These are phyloP conservation scores for Trissolcus brochymenae DNA, from an alignment of 2,888 invertebrate species.

Conservation along the genomic window DNA sequence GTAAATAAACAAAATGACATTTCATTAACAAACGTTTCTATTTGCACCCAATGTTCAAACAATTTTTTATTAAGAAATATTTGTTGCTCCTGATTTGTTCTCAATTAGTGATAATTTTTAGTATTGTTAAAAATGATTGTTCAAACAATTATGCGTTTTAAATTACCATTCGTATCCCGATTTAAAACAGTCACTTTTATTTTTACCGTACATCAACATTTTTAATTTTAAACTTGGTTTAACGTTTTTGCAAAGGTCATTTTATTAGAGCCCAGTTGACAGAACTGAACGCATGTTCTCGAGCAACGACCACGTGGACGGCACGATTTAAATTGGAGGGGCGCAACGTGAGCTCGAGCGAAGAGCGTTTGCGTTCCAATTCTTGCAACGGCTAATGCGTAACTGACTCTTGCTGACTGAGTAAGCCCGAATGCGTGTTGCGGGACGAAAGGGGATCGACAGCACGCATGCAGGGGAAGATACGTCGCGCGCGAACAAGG, in stretches of 20 bases:
- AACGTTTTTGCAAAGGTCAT: neutral
- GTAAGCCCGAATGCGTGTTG: slow-evolving; percentile 72
- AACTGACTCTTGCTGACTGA: slow-evolving; percentile 75
- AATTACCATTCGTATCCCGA: slow-evolving; percentile 31
- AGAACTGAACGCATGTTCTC: neutral
- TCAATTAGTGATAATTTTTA: no score
- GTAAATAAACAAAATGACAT: slow-evolving; percentile 7
- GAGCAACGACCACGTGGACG: slow-evolving; percentile 21
- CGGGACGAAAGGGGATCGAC: slow-evolving; percentile 72
- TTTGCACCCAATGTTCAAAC: no score
- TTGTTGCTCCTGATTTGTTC: no score
- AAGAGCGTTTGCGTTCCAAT: slow-evolving; percentile 60
- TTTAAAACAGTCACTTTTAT: slow-evolving; percentile 10
- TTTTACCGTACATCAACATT: slow-evolving; percentile 24
- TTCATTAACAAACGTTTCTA: no score
- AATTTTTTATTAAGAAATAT: no score
- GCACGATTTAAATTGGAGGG: slow-evolving; percentile 17
- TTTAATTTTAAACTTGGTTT: neutral
- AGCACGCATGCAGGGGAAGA: slow-evolving; percentile 76
- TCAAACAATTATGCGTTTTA: neutral
- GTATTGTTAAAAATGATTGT: no score
- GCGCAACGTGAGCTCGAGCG: neutral
- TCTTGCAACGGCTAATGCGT: slow-evolving; percentile 74
- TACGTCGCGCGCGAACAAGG: slow-evolving; percentile 63
- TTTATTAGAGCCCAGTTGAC: neutral